Percentiles rank a stretch among this genome's conserved stretches.
phyloP scores from a whole-genome alignment of 35 echinoderm and acorn worm species.

The Stichopus chloronotus region DNA sequence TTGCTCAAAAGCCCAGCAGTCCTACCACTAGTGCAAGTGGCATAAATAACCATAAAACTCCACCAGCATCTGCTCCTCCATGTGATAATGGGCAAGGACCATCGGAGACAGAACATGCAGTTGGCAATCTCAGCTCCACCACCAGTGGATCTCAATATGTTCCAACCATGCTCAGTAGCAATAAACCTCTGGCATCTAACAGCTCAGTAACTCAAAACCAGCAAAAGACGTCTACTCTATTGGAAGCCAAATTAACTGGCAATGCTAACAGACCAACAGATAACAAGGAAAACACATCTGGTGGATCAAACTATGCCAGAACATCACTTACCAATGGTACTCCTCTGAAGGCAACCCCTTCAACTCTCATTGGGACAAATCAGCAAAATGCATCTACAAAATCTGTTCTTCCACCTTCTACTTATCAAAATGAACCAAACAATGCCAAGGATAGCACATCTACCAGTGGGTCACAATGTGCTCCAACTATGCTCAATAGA shows the following conservation, averaged over 20 bases:
- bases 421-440: background rate
- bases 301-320: background rate
- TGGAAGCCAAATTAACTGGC: too few relatives aligned
- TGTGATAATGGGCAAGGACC: too few relatives aligned
- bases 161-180: background rate
- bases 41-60: background rate
- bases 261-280: background rate
- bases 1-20: too few relatives aligned
- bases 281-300: background rate
- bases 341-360: background rate
- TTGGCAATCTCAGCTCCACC: background rate
- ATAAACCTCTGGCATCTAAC: too few relatives aligned
- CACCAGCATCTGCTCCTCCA: background rate
- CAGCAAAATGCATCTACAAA: background rate
- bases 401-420: too few relatives aligned
- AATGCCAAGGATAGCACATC: background rate
- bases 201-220: too few relatives aligned
- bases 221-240: too few relatives aligned
- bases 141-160: background rate
- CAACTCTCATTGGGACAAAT: too few relatives aligned
- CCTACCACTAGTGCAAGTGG: too few relatives aligned
- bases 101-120: background rate
- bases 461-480: background rate
- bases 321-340: background rate
- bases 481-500: background rate